Percentiles rank a stretch among this genome's conserved stretches.
Evolutionary conservation across 2,888 invertebrate genomes (phyloP).

Genomic region (Sinodicranocentrus sp.): DNA sequence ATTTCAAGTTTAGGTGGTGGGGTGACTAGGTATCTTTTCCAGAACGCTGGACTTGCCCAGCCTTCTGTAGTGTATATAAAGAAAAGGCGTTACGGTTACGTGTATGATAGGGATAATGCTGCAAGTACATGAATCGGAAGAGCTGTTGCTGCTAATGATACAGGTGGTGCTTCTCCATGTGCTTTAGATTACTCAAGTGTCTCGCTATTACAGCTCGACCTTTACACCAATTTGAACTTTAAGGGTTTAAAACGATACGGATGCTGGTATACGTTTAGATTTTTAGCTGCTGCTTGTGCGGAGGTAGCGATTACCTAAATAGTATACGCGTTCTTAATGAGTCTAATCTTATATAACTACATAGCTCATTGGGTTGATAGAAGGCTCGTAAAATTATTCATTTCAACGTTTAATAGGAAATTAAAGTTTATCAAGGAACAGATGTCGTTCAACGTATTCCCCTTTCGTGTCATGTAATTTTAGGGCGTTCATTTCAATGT

Average conservation of each 20-base stretch:
- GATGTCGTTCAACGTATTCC: conserved; percentile 30
- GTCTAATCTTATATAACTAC: conserved; percentile 34
- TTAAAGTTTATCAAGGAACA: conserved; percentile 43
- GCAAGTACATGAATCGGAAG: conserved; percentile 57
- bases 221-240: conserved; percentile 33
- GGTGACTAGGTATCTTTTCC: background rate
- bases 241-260: conserved; percentile 25
- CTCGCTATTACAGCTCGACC: conserved; percentile 30
- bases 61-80: conserved; percentile 1
- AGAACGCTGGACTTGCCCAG: background rate
- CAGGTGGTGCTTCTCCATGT: conserved; percentile 50
- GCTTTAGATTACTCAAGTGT: conserved; percentile 6
- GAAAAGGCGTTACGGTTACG: no score
- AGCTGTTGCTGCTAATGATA: conserved; percentile 63
- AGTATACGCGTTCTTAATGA: conserved; percentile 19
- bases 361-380: conserved; percentile 1
- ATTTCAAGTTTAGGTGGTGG: conserved; percentile 23
- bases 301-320: conserved; percentile 8
- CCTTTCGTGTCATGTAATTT: conserved; percentile 20
- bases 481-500: background rate
- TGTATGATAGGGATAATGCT: conserved; percentile 36
- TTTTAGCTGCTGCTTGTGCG: background rate
- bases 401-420: conserved; percentile 49
- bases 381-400: conserved; percentile 37
- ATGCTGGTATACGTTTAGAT: conserved; percentile 12